Evolutionary conservation across 2,113 vertebrate species (phyloP), one percentile per base, ranked within the genome.

Genomic region (Tretioscincus oriximinensis): DNA sequence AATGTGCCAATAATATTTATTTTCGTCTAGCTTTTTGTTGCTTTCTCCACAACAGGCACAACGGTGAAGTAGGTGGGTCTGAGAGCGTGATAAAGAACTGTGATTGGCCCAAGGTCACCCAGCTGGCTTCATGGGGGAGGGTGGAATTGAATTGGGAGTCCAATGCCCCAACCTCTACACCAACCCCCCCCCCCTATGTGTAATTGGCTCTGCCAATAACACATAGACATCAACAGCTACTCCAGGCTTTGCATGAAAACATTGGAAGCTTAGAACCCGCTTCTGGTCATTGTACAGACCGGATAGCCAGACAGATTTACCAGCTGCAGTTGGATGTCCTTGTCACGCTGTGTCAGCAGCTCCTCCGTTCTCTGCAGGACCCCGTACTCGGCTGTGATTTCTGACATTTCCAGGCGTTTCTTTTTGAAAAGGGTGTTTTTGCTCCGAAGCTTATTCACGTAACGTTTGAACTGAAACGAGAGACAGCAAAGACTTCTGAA

Each of bases 311-410:
- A 0, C 35, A 75, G 31, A 4, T 9, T 96, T 96, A 99, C 98
- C 98, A 99, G 90, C 76, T 98, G 97, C 83, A 97, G 96, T 82
- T 97, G 97, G 29, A 95, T 54, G 9, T 92, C 90, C 65, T 98
- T 95, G 11, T 97, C 95, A 73, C 93, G 95, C 84, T 98, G 96
- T 60, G 90, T 96, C 41, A 99, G 95, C 63, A 99, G 94, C 85
- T 99, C 98, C 84, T 98, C 97, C 0, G 97, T 99, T 72, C 97
- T 95, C 90, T 99, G 97, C n/a, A 99, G 93, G 77, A 99, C 94
- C 12, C 98, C 98, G 1, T 91, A 97, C 84, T 99, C 98, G 0
- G 95, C 96, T 66, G 95, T 96, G 77, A 98, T 91, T 84, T 97
- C 97, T 0, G 97, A 94, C 1, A 99, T 93, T 90, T 98, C 97